Conservation (phyloP, 2,797 vertebrate genomes). For the Mormyrops attenuatus region DNA sequence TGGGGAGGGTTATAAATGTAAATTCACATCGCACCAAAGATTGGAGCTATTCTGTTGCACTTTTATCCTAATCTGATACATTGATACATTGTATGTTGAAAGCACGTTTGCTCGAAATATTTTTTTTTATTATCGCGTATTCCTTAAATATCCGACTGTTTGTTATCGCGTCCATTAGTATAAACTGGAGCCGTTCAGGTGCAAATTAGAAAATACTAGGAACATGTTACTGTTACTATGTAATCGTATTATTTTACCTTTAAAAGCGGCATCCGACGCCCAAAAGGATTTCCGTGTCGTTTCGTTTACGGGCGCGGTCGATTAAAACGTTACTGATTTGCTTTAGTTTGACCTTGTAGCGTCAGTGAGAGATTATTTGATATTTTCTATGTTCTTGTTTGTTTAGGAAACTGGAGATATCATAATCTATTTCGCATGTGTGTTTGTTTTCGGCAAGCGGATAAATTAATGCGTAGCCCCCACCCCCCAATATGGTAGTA, state of each 20-base stretch:
- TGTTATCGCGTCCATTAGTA: neutral
- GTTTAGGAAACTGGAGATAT: neutral
- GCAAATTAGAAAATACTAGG: neutral
- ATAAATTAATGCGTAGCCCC: neutral
- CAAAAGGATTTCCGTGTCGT: neutral
- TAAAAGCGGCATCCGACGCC: neutral
- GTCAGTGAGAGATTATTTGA: neutral
- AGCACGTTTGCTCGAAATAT: neutral
- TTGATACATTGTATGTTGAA: neutral
- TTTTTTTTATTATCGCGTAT: neutral
- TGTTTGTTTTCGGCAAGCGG: neutral
- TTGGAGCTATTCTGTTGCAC: neutral
- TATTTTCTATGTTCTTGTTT: neutral
- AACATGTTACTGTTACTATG: neutral
- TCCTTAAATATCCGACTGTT: neutral
- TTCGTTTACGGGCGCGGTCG: neutral
- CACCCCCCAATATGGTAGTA: neutral
- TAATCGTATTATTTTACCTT: neutral
- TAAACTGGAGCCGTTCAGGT: neutral
- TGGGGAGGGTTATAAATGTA: constrained; percentile 20
- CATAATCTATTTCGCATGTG: neutral
- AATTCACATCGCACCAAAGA: constrained; percentile 13
- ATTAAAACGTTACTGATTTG: constrained; percentile 2
- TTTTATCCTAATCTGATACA: neutral
- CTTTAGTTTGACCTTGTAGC: neutral